A percentile compares a stretch with the other conserved stretches of the same genome.
These are phyloP conservation scores for Hippopotamus amphibius DNA, from an alignment of 2,113 vertebrate species.

Conservation along the genomic window DNA sequence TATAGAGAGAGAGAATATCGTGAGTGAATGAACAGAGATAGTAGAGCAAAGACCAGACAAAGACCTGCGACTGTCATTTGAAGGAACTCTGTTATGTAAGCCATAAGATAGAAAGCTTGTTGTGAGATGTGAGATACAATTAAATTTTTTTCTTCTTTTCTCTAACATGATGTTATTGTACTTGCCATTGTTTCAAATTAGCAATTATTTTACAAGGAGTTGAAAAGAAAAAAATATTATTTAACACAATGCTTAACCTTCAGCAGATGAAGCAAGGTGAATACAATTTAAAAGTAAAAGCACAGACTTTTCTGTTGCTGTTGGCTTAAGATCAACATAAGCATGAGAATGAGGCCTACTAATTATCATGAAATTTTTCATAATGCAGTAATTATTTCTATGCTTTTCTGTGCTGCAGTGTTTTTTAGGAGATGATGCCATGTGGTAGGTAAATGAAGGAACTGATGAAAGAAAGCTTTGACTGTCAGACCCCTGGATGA, in stretches of 20 bases:
- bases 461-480: background rate
- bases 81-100: background rate
- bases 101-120: background rate
- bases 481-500: background rate
- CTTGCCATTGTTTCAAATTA: background rate
- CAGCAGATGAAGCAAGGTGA: conserved; percentile 3
- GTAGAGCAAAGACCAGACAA: background rate
- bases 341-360: background rate
- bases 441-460: background rate
- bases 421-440: conserved; percentile 23
- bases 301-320: background rate
- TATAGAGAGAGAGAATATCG: background rate
- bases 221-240: background rate
- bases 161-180: background rate
- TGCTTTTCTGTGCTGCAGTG: background rate
- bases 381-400: background rate
- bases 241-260: conserved; percentile 56
- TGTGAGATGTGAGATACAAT: background rate
- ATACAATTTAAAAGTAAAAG: conserved; percentile 4
- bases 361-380: background rate
- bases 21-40: background rate
- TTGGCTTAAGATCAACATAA: conserved; percentile 59
- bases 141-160: background rate
- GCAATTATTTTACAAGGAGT: background rate
- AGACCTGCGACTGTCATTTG: background rate